Base-by-base conservation (phyloP, 2,797 vertebrate genomes). In the Sebastes ruberrimus region DNA sequence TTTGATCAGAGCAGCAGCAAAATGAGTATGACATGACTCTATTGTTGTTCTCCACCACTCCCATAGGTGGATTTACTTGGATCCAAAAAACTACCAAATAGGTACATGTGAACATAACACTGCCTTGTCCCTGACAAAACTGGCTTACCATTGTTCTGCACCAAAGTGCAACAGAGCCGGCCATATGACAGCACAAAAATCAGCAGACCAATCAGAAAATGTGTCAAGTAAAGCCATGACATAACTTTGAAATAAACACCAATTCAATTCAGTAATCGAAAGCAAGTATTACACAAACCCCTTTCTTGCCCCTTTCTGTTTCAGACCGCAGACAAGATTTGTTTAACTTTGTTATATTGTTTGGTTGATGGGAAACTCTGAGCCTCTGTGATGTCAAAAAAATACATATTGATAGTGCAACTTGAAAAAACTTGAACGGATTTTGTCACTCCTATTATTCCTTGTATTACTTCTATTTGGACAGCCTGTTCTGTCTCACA, bases 51-150 rank as follows among this genome's bases (percentile, higher is more conserved):
- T 60, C 57, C 46, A 49, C 18, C 3, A 49, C 46, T 49, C 46
- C 46, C 46, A 8, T 20, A 49, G 16, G 0, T 49, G 46, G 7
- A 18, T 20, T 49, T 0, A 49, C 46, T 49, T 20, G 18, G 16
- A 49, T 0, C 16, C 16, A 2, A 8, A 49, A 20, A 1, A 20
- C 0, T 4, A 20, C 0, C 18, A 49, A 49, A 49, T 46, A 46
- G 42, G 42, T 7, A 46, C 42, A 46, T 7, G 0, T 46, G 42
- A 46, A 18, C 42, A 18, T 46, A 46, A 46, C 1, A 46, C 42
- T 46, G 5, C 13, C 38, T 42, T 42, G 13, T 16, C 14, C 6
- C 38, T 46, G 38, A 46, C 38, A 42, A 42, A 42, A 42, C 42
- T 46, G 42, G 42, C 14, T 18, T 46, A 46, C 42, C 42, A 46